Conservation (phyloP, 2,888 invertebrate genomes). For the Zygogramma bicolorata region DNA sequence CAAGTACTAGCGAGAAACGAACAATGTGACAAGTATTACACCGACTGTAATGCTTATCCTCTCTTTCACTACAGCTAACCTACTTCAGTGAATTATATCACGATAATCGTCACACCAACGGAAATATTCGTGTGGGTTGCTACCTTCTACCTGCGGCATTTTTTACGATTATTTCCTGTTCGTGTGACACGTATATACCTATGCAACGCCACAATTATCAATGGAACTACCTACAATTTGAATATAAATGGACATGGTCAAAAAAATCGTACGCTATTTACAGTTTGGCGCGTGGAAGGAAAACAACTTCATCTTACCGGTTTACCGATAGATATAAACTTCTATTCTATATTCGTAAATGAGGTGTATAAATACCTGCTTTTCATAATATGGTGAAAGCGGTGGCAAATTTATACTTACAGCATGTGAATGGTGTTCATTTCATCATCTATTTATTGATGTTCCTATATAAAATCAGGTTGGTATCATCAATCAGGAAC, state of each 20-base stretch:
- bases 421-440: too few relatives aligned
- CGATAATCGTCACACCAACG: neutral
- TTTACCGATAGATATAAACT: constrained; percentile 2
- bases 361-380: neutral
- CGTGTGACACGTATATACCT: neutral
- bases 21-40: neutral
- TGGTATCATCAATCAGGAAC: too few relatives aligned
- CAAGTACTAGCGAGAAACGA: too few relatives aligned
- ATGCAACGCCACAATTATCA: neutral
- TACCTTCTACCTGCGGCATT: neutral
- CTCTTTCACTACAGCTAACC: neutral
- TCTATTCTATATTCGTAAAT: neutral
- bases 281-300: constrained; percentile 12
- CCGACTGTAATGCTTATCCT: neutral
- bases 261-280: constrained; percentile 1
- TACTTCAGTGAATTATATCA: neutral
- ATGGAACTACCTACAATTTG: constrained; percentile 14
- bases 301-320: neutral
- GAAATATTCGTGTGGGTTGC: constrained; percentile 9
- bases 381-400: neutral
- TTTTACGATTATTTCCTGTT: neutral
- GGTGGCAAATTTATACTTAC: neutral
- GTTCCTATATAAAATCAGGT: too few relatives aligned
- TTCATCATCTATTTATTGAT: too few relatives aligned
- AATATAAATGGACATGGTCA: constrained; percentile 8